Base-by-base conservation (phyloP, 2,797 vertebrate genomes). In the Triplophysa yarkandensis region DNA sequence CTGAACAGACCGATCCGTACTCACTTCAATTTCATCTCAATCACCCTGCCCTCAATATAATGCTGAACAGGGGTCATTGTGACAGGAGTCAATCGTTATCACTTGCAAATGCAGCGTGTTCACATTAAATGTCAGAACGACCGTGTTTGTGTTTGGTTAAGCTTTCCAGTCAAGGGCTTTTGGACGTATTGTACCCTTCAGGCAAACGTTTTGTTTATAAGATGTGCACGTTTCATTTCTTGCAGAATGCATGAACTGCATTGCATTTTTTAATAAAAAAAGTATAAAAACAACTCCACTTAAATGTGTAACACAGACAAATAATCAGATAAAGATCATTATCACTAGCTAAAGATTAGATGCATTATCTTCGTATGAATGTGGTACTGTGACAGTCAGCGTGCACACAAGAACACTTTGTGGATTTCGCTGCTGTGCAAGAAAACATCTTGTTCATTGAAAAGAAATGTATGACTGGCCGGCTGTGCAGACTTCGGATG, bases 21-120 rank as follows among this genome's bases (percentile, higher is more conserved):
- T 73, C 41, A 44, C 71, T 72, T 57, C 61, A 23, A 65, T 61
- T 23, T 11, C 68, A 69, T 52, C 63, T 70, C 68, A 54, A 55
- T 52, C 63, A 54, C 68, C 36, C 25, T 73, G 71, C 65, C 77
- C 50, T 27, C 17, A 67, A 6, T 25, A 54, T 52, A 65, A 43
- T 25, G 14, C 10, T 1, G 7, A 10, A 21, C 27, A 65, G 19
- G 8, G 36, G 30, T 68, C 30, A 50, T n/a, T 48, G 30, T 46
- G 64, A 50, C 54, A 36, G 41, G 64, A 16, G 27, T 44, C 32
- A 28, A 74, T 46, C 16, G 16, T 46, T 60, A 48, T 34, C 21
- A 25, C 0, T 34, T 16, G 11, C 72, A 52, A 43, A 34, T 61
- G 30, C 23, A 41, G 2, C n/a, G 13, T 10, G 41, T 44, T 73